phyloP scores from a whole-genome alignment of 2,888 invertebrate species.

The Stegophylla sp. region DNA sequence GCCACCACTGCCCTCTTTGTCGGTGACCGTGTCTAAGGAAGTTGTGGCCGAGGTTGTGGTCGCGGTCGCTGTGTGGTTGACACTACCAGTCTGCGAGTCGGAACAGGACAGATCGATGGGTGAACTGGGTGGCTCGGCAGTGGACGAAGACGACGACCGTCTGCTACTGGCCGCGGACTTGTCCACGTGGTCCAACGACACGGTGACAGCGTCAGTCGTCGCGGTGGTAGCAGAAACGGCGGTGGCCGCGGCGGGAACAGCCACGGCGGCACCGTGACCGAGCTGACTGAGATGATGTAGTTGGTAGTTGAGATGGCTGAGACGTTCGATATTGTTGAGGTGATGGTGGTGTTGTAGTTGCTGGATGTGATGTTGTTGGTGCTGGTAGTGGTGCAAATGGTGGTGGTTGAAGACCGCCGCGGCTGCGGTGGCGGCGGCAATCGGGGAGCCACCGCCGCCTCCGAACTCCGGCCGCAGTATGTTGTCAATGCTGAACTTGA shows the following conservation, averaged over 20 bases:
- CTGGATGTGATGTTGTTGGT: not conserved
- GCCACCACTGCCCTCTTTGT: conserved; percentile 60
- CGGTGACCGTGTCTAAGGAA: conserved; percentile 62
- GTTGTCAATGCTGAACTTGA: conserved; percentile 75
- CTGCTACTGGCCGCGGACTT: conserved; percentile 23
- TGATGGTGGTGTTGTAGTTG: conserved; percentile 5
- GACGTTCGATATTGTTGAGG: conserved; percentile 23
- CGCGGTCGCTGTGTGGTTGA: conserved; percentile 62
- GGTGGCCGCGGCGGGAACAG: not conserved
- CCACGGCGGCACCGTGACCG: not conserved
- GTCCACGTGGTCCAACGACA: not conserved
- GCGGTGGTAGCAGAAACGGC: not conserved
- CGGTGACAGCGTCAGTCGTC: not conserved
- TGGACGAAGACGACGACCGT: conserved; percentile 31
- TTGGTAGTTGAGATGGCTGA: conserved; percentile 18
- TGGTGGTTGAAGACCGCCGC: not conserved
- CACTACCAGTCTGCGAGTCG: conserved; percentile 59
- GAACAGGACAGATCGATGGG: conserved; percentile 48
- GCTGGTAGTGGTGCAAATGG: not conserved
- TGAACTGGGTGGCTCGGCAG: conserved; percentile 35
- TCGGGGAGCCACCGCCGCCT: conserved; percentile 16
- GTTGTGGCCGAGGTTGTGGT: conserved; percentile 61
- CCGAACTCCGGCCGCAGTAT: conserved; percentile 81
- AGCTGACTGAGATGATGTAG: conserved; percentile 19
- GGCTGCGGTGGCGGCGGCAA: not conserved